Conservation (phyloP, 2,888 invertebrate species). For the Aporophyla nigra region DNA sequence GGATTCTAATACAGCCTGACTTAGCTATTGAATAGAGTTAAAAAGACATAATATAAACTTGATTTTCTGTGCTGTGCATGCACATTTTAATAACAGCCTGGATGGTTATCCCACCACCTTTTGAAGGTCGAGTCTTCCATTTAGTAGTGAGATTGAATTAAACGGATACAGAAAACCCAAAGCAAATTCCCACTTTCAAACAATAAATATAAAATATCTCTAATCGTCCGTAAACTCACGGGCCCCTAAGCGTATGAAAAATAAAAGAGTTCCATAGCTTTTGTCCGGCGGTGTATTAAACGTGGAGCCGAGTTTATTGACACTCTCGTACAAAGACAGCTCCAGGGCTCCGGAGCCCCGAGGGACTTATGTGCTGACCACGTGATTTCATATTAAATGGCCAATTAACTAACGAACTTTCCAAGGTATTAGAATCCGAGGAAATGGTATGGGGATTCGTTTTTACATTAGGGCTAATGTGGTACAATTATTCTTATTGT, state of each 20-base stretch:
- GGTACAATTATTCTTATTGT: slow-evolving; percentile 34
- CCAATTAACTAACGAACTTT: slow-evolving; percentile 60
- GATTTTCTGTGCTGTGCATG: neutral
- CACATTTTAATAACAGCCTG: neutral
- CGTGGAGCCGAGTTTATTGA: slow-evolving; percentile 68
- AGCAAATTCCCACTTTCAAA: neutral
- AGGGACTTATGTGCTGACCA: slow-evolving; percentile 51
- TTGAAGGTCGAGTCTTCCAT: neutral
- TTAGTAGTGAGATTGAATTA: neutral
- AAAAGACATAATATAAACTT: neutral
- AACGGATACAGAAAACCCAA: neutral
- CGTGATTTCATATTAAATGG: slow-evolving; percentile 34
- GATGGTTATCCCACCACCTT: neutral
- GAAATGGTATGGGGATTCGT: slow-evolving; percentile 10
- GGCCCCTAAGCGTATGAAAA: slow-evolving; percentile 70
- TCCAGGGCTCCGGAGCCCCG: neutral
- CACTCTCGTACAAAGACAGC: slow-evolving; percentile 58
- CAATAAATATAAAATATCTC: slow-evolving; percentile 44
- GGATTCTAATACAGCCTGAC: neutral
- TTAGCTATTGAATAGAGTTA: neutral
- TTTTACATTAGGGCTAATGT: slow-evolving; percentile 33
- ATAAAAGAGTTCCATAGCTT: slow-evolving; percentile 69
- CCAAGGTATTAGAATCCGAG: slow-evolving; percentile 25
- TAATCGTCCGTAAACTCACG: slow-evolving; percentile 58
- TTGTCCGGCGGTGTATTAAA: slow-evolving; percentile 71